Percentiles rank a stretch among this genome's conserved stretches.
phyloP scores from a whole-genome alignment of 2,113 vertebrate genomes.

The Pongo abelii region DNA sequence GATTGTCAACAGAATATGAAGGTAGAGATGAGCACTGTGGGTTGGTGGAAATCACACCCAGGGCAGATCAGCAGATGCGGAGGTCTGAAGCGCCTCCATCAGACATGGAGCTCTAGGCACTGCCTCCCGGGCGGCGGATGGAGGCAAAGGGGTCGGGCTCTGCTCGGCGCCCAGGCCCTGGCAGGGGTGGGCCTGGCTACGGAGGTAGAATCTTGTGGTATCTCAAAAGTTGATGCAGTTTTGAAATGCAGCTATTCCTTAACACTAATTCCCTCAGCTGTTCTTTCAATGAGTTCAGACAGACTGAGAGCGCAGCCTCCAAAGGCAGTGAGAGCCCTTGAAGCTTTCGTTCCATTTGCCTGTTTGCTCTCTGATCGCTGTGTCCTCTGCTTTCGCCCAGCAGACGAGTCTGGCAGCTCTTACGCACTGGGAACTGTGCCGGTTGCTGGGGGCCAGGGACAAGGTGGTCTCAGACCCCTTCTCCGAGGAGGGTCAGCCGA shows the following conservation, averaged over 20 bases:
- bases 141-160: too few relatives aligned
- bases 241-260: not conserved
- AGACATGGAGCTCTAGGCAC: too few relatives aligned
- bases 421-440: not conserved
- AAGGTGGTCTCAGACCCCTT: not conserved
- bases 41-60: not conserved
- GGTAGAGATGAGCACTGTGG: not conserved
- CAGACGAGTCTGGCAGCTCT: not conserved
- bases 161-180: too few relatives aligned
- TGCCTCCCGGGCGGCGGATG: too few relatives aligned
- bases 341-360: not conserved
- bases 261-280: not conserved
- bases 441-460: not conserved
- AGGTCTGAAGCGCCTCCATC: too few relatives aligned
- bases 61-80: too few relatives aligned
- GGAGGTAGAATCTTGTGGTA: too few relatives aligned
- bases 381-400: not conserved
- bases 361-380: not conserved
- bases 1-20: rapidly evolving
- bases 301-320: not conserved
- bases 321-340: not conserved
- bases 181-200: too few relatives aligned
- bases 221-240: not conserved
- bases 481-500: not conserved
- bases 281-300: not conserved